These are phyloP conservation scores for Salticus scenicus DNA, from an alignment of 2,888 invertebrate genomes.

Conservation along the genomic window DNA sequence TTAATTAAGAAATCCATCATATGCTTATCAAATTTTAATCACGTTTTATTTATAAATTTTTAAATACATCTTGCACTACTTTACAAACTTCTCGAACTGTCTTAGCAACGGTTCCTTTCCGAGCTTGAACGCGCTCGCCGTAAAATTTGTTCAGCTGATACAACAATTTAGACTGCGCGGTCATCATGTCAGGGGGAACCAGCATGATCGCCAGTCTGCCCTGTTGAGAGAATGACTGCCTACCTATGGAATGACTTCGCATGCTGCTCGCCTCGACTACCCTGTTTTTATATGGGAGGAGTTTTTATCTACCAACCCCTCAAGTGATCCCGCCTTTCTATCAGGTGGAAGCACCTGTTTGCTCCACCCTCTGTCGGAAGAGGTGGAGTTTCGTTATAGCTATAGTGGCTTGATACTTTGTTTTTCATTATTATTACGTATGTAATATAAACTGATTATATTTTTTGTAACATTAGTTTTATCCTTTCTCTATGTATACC, in stretches of 20 bases:
- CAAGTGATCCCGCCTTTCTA: neutral
- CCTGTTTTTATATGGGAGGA: conserved; percentile 20
- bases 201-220: conserved; percentile 80
- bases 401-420: conserved; percentile 32
- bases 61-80: conserved; percentile 94
- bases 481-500: too few species aligned
- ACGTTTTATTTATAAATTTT: too few species aligned
- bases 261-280: neutral
- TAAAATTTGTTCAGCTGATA: conserved; percentile 96
- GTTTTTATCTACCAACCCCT: neutral
- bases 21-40: too few species aligned
- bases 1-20: too few species aligned
- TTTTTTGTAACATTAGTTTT: too few species aligned
- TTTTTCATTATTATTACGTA: too few species aligned
- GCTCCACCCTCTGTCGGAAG: conserved; percentile 28
- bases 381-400: conserved; percentile 29
- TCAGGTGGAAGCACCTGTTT: conserved; percentile 49
- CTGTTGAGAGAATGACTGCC: conserved; percentile 29
- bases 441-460: too few species aligned
- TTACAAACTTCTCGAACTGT: conserved; percentile 92
- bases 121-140: conserved; percentile 89
- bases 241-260: conserved; percentile 13
- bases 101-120: conserved; percentile 90
- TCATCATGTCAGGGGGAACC: conserved; percentile 91
- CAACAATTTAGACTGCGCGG: conserved; percentile 94